Conservation (phyloP, 2,113 vertebrate species). For the Phalacrocorax carbo region DNA sequence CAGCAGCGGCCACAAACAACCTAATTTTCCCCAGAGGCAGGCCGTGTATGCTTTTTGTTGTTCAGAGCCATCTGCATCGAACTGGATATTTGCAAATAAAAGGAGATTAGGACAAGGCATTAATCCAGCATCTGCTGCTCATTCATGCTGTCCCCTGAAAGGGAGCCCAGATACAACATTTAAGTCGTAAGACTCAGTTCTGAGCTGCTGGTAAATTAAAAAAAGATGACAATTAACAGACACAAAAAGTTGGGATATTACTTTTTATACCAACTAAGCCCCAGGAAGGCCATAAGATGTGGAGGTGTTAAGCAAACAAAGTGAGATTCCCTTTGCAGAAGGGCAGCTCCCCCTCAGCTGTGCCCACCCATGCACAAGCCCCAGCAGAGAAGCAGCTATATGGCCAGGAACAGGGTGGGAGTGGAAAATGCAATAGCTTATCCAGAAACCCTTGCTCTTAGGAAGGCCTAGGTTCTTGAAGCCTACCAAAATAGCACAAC, state of each 20-base stretch:
- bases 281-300: fast-evolving
- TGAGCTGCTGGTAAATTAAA: not conserved
- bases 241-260: not conserved
- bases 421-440: not conserved
- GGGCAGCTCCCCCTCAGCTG: not conserved
- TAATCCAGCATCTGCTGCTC: conserved; percentile 45
- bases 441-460: not conserved
- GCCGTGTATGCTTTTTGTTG: not conserved
- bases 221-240: not conserved
- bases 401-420: not conserved
- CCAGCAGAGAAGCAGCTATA: fast-evolving
- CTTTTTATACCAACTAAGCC: not conserved
- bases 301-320: not conserved
- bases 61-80: conserved; percentile 58
- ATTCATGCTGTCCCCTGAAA: conserved; percentile 44
- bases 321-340: not conserved
- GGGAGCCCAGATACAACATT: not conserved
- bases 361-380: fast-evolving
- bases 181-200: not conserved
- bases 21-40: conserved; percentile 44
- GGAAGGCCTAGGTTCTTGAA: not conserved
- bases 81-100: conserved; percentile 52
- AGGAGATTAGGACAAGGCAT: conserved; percentile 47
- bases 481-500: not conserved
- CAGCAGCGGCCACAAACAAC: not conserved